Evolutionary conservation across 2,888 invertebrate genomes (phyloP).

Genomic region (Hyles lineata): DNA sequence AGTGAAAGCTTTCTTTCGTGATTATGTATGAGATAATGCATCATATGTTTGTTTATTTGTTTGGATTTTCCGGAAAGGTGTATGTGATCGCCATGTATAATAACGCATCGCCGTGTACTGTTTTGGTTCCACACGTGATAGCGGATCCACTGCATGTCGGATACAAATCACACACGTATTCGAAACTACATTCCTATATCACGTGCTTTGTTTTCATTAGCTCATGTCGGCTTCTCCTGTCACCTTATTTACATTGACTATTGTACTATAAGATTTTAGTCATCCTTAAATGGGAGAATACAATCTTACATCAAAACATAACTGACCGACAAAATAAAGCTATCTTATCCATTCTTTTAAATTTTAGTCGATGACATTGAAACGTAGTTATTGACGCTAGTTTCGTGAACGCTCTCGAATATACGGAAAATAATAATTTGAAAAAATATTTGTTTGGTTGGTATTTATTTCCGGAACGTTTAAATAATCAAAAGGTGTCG

Average conservation of each 20-base stretch:
- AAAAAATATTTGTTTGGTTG: not conserved
- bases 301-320: not conserved
- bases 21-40: not conserved
- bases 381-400: not conserved
- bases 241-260: not conserved
- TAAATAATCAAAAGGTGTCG: constrained; percentile 14
- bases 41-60: not conserved
- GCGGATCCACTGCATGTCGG: not conserved
- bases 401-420: not conserved
- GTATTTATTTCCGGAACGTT: constrained; percentile 29
- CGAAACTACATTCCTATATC: constrained; percentile 22
- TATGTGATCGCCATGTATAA: constrained; percentile 11
- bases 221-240: constrained; percentile 7
- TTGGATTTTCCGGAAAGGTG: not conserved
- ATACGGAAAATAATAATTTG: not conserved
- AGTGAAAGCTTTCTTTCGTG: not conserved
- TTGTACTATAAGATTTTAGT: no score
- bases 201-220: constrained; percentile 19
- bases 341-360: not conserved
- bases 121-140: constrained; percentile 12
- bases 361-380: not conserved
- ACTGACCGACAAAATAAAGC: not conserved
- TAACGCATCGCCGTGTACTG: not conserved
- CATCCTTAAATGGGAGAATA: not conserved
- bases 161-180: constrained; percentile 25